phyloP scores from a whole-genome alignment of 2,888 invertebrate genomes.

The Kryphioiulus occultus region DNA sequence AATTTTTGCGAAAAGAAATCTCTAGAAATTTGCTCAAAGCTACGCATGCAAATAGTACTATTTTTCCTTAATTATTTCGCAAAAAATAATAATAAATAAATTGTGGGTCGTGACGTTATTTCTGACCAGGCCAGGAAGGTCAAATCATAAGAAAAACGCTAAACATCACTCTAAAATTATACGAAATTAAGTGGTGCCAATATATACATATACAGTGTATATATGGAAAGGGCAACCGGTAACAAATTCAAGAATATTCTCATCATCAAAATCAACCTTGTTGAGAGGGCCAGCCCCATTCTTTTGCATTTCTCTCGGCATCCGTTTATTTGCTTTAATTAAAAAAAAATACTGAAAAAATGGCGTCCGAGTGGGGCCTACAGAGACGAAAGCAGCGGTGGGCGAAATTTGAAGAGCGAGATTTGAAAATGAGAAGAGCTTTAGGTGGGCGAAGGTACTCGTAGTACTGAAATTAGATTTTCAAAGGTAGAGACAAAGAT shows the following conservation, averaged over 20 bases:
- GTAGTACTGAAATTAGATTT: background rate
- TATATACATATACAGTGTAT: slow-evolving; percentile 16
- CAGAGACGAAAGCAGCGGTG: background rate
- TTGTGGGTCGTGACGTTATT: background rate
- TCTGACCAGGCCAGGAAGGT: background rate
- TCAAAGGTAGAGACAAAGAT: background rate
- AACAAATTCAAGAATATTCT: background rate
- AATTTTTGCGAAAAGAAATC: background rate
- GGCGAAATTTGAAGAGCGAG: background rate
- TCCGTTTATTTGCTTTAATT: background rate
- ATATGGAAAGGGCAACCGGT: background rate
- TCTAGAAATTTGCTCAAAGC: background rate
- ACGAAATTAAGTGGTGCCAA: background rate
- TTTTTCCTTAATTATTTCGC: no score
- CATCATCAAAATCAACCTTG: background rate
- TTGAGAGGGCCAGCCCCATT: background rate
- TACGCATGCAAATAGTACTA: background rate
- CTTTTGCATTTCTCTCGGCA: background rate
- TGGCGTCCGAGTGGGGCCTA: background rate
- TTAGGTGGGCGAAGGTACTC: background rate
- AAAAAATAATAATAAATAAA: no score
- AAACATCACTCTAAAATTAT: background rate
- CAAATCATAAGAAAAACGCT: background rate
- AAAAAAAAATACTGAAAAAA: background rate
- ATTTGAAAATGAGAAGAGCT: background rate